A percentile compares a stretch with the other conserved stretches of the same genome.
These are phyloP conservation scores for Orbicella faveolata DNA, from an alignment of 64 coral and sea anemone species.

Conservation along the genomic window DNA sequence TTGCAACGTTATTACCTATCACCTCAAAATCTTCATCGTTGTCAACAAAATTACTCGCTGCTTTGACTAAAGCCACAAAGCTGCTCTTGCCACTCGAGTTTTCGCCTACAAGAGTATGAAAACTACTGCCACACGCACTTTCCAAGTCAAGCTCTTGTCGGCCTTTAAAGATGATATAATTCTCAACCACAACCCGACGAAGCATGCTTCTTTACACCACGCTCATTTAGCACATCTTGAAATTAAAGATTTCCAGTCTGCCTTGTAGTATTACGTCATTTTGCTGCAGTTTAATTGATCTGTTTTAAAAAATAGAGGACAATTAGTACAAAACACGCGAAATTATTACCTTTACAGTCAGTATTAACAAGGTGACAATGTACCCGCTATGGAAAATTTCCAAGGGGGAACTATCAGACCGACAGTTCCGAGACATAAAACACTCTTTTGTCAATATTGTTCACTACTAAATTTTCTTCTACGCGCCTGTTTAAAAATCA, in stretches of 20 bases:
- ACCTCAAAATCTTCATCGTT: slow-evolving; percentile 72
- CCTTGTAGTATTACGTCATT: not conserved
- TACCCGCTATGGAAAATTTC: too few relatives aligned
- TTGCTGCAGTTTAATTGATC: not conserved
- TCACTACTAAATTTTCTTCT: too few relatives aligned
- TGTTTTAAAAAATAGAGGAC: not conserved
- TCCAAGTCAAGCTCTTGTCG: slow-evolving; percentile 69
- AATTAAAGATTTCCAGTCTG: not conserved
- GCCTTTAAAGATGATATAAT: slow-evolving; percentile 80
- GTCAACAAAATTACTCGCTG: slow-evolving; percentile 78
- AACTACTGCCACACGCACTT: slow-evolving; percentile 54
- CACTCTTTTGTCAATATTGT: too few relatives aligned
- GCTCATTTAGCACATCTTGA: not conserved
- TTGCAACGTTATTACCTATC: slow-evolving; percentile 31
- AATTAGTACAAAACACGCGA: too few relatives aligned
- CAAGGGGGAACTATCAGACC: too few relatives aligned
- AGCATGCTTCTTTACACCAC: slow-evolving; percentile 50
- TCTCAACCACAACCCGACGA: slow-evolving; percentile 82
- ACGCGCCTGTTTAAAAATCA: too few relatives aligned
- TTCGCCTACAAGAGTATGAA: slow-evolving; percentile 88
- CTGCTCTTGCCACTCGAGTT: slow-evolving; percentile 94
- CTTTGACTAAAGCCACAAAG: slow-evolving; percentile 82
- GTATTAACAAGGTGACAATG: too few relatives aligned
- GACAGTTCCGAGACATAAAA: too few relatives aligned
- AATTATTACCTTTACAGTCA: too few relatives aligned